Evolutionary conservation across 2,797 vertebrate genomes (phyloP), one percentile per base, ranked within the genome.

Genomic region (Periparus ater): DNA sequence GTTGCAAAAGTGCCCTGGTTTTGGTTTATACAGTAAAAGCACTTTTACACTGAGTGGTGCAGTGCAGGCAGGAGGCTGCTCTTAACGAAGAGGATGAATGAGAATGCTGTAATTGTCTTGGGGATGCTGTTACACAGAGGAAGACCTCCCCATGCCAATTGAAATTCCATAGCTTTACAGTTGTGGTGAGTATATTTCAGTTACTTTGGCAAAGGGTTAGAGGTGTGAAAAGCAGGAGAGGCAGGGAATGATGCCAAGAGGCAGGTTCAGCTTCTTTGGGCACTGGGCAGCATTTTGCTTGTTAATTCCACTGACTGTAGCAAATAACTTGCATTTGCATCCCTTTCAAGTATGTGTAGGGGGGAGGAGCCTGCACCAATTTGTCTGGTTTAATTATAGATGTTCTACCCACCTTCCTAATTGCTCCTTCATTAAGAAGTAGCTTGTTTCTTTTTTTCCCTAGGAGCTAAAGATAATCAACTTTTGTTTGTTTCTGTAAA

Each of bases 401-500:
- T 96, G 88, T 89, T 95, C 94, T 96, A 74, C 91, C 92, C 97
- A 95, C 94, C 97, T 96, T 97, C 94, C 77, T 97, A 97, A 98
- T 96, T 97, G 96, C 97, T 97, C 93, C 89, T 95, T 97, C 95
- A 95, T 96, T 96, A 95, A 93, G 93, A 96, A 97, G 84, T 96
- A 94, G 67, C 91, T 97, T 94, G 75, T 93, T 96, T 93, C 89
- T 88, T 95, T 94, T 88, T 93, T 94, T 96, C 96, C 96, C 96
- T 96, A 91, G 94, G 72, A 98, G 97, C 96, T 95, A 97, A 97
- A 96, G 97, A 96, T 96, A 98, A 98, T 98, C 96, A 98, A 97
- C 96, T 97, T 98, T 97, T 98, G 97, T 98, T 98, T 97, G 95
- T 97, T 98, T 97, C 95, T 94, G 75, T 97, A 95, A 97, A 96